A percentile compares a stretch with the other conserved stretches of the same genome.
Conservation (phyloP, 1,140 invertebrate species). For the Tetragnatha versicolor region DNA sequence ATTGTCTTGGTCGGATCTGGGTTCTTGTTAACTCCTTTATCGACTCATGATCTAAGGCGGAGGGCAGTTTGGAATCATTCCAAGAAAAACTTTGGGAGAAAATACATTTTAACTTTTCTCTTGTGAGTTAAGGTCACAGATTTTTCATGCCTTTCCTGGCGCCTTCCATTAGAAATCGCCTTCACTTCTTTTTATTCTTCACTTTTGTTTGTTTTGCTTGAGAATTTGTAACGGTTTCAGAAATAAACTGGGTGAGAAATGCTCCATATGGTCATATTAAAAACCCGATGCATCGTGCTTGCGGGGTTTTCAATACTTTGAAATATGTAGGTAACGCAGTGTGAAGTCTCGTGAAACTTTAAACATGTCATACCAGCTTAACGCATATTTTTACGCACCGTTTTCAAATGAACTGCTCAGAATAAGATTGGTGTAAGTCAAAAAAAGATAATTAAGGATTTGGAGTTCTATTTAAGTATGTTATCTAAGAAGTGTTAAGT, state of each 20-base stretch:
- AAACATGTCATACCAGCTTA: too few species aligned
- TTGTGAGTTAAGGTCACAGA: conserved; percentile 7
- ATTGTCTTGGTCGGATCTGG: background rate
- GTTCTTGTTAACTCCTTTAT: conserved; percentile 1
- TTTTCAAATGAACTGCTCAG: too few species aligned
- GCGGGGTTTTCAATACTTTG: too few species aligned
- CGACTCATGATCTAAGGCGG: background rate
- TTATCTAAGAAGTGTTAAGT: too few species aligned
- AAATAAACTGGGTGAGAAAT: background rate
- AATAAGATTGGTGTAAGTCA: too few species aligned
- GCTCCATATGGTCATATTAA: background rate
- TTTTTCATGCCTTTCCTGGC: conserved; percentile 14
- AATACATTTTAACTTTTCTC: background rate
- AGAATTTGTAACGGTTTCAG: background rate
- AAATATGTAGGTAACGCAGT: too few species aligned
- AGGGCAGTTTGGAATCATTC: conserved; percentile 17
- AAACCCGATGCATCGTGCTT: too few species aligned
- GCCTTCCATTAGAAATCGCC: background rate
- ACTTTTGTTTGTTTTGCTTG: too few species aligned
- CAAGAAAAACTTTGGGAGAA: conserved; percentile 4
- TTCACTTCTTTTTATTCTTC: background rate
- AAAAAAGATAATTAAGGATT: too few species aligned
- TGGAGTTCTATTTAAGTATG: too few species aligned
- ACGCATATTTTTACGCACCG: too few species aligned
- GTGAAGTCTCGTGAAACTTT: too few species aligned